Conservation (phyloP, 2,113 vertebrate species). For the Nestor notabilis region DNA sequence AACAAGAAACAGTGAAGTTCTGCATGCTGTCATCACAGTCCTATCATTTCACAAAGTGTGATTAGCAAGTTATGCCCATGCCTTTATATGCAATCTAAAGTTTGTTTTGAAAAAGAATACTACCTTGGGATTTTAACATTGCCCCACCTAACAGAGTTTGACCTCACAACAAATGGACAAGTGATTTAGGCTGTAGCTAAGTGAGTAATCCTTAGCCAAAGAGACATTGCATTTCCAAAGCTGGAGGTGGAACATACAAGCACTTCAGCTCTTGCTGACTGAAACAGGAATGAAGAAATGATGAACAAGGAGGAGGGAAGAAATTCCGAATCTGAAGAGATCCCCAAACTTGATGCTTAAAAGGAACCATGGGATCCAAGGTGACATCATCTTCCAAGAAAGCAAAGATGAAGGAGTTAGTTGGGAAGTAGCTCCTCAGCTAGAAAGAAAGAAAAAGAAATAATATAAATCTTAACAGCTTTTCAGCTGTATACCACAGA, state of each 20-base stretch:
- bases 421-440: neutral
- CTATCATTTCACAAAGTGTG: neutral
- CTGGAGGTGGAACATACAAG: neutral
- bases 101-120: neutral
- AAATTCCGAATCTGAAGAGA: neutral
- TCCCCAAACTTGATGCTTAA: neutral
- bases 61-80: neutral
- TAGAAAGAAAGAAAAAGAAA: neutral
- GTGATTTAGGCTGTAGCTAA: neutral
- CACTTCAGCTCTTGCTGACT: neutral
- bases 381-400: neutral
- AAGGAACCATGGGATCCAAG: neutral
- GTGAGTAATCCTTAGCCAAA: neutral
- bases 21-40: neutral
- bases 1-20: neutral
- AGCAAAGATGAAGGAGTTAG: neutral
- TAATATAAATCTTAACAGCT: neutral
- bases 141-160: neutral
- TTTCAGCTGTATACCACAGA: neutral
- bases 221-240: fast-evolving
- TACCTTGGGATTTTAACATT: neutral
- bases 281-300: neutral
- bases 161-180: neutral
- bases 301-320: neutral
- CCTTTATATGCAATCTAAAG: neutral